Evolutionary conservation across 2,888 invertebrate genomes (phyloP).

Genomic region (Yponomeuta malinellus): DNA sequence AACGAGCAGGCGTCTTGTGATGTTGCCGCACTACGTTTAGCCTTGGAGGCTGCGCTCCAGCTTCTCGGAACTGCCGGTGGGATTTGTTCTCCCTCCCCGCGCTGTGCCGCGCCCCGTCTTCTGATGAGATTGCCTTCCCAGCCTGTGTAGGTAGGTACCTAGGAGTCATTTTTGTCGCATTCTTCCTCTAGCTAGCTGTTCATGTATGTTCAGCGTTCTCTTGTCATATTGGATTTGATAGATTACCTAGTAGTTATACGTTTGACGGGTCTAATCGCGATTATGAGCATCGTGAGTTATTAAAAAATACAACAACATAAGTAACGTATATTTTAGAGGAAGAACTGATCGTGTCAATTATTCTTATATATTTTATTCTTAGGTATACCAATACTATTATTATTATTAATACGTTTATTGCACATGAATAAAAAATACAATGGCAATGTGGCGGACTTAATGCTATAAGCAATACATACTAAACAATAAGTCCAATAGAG

Average conservation of each 20-base stretch:
- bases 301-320: too few species aligned
- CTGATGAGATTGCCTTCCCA: constrained; percentile 12
- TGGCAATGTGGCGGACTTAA: too few species aligned
- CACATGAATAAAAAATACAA: too few species aligned
- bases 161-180: neutral
- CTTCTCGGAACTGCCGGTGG: constrained; percentile 56
- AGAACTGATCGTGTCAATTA: too few species aligned
- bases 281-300: too few species aligned
- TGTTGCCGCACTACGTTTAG: constrained; percentile 62
- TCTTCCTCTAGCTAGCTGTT: neutral
- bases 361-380: too few species aligned
- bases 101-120: constrained; percentile 31
- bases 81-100: constrained; percentile 22
- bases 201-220: neutral
- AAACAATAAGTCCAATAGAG: neutral
- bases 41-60: constrained; percentile 54
- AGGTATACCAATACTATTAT: too few species aligned
- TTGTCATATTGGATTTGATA: neutral
- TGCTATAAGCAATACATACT: too few species aligned
- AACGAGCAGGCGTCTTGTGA: constrained; percentile 63
- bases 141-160: neutral
- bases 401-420: too few species aligned
- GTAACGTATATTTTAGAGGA: too few species aligned
- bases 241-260: neutral
- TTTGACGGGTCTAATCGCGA: neutral